phyloP scores from a whole-genome alignment of 2,113 vertebrate species.

The Numida meleagris region DNA sequence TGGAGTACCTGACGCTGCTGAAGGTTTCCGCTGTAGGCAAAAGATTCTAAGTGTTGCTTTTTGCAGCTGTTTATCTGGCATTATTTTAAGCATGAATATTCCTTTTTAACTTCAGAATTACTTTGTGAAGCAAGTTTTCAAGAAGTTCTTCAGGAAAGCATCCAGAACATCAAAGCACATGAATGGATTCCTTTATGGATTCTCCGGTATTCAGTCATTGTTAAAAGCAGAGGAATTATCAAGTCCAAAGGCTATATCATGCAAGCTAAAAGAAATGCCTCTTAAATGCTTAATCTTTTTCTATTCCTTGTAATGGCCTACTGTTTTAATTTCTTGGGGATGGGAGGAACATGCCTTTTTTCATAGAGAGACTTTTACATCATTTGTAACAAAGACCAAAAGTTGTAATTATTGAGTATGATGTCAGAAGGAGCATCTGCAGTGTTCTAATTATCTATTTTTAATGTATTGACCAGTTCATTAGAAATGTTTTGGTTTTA shows the following conservation, averaged over 20 bases:
- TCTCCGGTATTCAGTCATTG: conserved; percentile 95
- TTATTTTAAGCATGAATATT: conserved; percentile 54
- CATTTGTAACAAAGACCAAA: conserved; percentile 58
- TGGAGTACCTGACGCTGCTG: not conserved
- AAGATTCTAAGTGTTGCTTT: conserved; percentile 24
- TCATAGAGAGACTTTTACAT: conserved; percentile 24
- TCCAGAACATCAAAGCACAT: conserved; percentile 75
- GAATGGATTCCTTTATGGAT: conserved; percentile 95
- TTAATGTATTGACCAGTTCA: conserved; percentile 47
- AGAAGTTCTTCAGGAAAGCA: conserved; percentile 87
- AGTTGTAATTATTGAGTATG: conserved; percentile 29
- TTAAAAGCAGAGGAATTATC: conserved; percentile 97
- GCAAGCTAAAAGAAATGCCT: conserved; percentile 85
- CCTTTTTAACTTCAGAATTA: conserved; percentile 84
- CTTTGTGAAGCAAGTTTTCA: conserved; percentile 91
- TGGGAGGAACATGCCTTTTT: conserved; percentile 5
- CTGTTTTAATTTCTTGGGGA: conserved; percentile 24
- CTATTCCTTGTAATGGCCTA: not conserved
- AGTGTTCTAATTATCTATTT: conserved; percentile 39
- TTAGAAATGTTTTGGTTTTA: conserved; percentile 49
- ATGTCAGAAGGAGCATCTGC: conserved; percentile 18
- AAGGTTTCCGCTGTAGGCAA: not conserved
- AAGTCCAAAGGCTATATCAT: conserved; percentile 98
- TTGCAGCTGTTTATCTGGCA: not conserved
- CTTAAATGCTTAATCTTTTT: conserved; percentile 35